Evolutionary conservation across 2,113 vertebrate genomes (phyloP), one percentile per base, ranked within the genome.

Genomic region (Oenanthe oenanthe): DNA sequence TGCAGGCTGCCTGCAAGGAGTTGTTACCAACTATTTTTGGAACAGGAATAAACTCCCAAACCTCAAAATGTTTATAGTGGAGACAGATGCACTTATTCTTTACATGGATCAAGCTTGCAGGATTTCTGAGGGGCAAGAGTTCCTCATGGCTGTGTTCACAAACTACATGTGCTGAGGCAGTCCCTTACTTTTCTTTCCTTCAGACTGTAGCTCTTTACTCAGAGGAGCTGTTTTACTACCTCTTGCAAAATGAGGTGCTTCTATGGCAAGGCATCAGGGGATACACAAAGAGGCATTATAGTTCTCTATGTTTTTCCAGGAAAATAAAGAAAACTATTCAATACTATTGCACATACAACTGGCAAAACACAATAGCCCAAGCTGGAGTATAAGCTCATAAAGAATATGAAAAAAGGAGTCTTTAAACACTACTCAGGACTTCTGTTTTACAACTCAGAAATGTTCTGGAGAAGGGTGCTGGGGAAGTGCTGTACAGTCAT

Each of bases 281-380:
- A 71, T 71, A 13, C 26, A 53, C 10, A 40, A 53, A 78, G 48
- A 36, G 29, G 26, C 31, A 36, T 36, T 60, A 25, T n/a, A 72
- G 19, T 60, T 81, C 34, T n/a, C 7, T 40, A 25, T n/a, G 17
- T 53, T 87, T 94, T 94, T 72, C 36, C 40, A 67, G 73, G 21
- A 84, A 87, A 74, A 28, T 50, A 77, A 78, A 72, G 53, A 70
- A 71, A 91, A 63, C 7, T 34, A 48, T 67, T 87, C 9, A 78
- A 40, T 47, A 34, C 31, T 40, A 13, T 48, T 74, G 68, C 50
- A 92, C 17, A n/a, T 60, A 15, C 28, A 42, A 67, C 5, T 85
- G 57, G 21, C 28, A 85, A 93, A 91, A 81, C 40, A 75, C 48
- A 89, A 45, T 21, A 89, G 11, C 18, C 22, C 38, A 75, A 57